These are phyloP conservation scores for Chalcosyrphus nemorum DNA, from an alignment of 2,888 invertebrate species.

Conservation along the genomic window DNA sequence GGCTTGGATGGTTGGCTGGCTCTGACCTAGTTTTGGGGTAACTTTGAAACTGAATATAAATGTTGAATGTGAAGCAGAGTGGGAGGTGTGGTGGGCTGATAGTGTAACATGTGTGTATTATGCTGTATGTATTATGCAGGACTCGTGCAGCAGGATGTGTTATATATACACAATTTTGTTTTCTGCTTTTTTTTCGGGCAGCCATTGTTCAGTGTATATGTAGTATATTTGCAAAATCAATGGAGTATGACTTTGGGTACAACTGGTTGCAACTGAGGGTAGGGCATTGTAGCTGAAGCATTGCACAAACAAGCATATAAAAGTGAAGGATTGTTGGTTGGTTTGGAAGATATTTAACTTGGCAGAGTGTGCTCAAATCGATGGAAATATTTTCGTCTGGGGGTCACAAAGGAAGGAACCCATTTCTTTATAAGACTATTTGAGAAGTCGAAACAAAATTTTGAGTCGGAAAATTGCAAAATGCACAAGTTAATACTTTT, in stretches of 20 bases:
- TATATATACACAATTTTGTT: not conserved
- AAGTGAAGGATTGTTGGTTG: slow-evolving; percentile 29
- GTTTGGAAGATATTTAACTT: slow-evolving; percentile 12
- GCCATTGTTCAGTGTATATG: slow-evolving; percentile 2
- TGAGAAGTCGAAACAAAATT: not conserved
- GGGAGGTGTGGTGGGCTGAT: slow-evolving; percentile 6
- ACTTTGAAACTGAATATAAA: slow-evolving; percentile 58
- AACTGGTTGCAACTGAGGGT: slow-evolving; percentile 38
- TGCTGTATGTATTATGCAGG: not conserved
- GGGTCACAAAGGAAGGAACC: slow-evolving; percentile 27
- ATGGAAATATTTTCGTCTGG: slow-evolving; percentile 66
- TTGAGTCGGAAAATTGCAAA: not conserved
- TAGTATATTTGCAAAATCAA: slow-evolving; percentile 55
- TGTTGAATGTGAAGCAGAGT: slow-evolving; percentile 46
- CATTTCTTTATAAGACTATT: not conserved
- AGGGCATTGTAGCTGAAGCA: slow-evolving; percentile 35
- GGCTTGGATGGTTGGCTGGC: slow-evolving; percentile 48
- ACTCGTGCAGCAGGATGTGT: slow-evolving; percentile 20
- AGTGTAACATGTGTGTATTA: slow-evolving; percentile 26
- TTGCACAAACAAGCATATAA: slow-evolving; percentile 37
- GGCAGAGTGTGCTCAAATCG: slow-evolving; percentile 52
- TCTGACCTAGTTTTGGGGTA: slow-evolving; percentile 61
- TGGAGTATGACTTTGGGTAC: slow-evolving; percentile 55
- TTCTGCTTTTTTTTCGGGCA: not conserved
- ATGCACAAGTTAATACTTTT: not conserved